These are phyloP conservation scores for Falcaria lacertinaria DNA, from an alignment of 2,888 invertebrate species.

Conservation along the genomic window DNA sequence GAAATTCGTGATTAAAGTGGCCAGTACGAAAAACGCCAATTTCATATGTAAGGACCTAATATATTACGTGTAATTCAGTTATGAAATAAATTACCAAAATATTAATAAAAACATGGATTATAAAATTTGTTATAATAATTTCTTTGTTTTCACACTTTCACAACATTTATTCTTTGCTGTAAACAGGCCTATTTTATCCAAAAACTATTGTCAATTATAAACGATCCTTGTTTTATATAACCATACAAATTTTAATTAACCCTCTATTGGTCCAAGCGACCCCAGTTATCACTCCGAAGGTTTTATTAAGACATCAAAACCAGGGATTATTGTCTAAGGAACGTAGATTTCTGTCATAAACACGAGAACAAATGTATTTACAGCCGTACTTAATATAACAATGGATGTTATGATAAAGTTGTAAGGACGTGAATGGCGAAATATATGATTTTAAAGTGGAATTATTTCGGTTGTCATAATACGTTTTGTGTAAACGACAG, in stretches of 20 bases:
- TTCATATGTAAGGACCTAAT: too few species aligned
- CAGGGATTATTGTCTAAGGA: conserved; percentile 48
- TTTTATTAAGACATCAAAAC: conserved; percentile 59
- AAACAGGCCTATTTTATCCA: background rate
- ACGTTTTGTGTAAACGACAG: too few species aligned
- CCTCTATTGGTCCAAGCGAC: conserved; percentile 27
- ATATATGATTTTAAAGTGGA: background rate
- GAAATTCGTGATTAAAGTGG: too few species aligned
- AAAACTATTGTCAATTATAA: background rate
- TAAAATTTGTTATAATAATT: too few species aligned
- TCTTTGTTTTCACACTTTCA: too few species aligned
- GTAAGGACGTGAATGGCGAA: background rate
- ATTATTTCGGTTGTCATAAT: background rate
- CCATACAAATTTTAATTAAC: conserved; percentile 32
- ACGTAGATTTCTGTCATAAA: conserved; percentile 54
- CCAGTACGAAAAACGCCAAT: too few species aligned
- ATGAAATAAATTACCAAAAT: too few species aligned
- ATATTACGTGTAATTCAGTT: too few species aligned
- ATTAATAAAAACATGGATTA: too few species aligned
- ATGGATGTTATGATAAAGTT: background rate
- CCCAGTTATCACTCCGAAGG: conserved; percentile 38
- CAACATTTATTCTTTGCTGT: too few species aligned
- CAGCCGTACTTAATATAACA: background rate
- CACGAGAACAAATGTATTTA: conserved; percentile 22
- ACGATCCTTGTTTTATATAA: conserved; percentile 18